phyloP scores from a whole-genome alignment of 2,888 invertebrate genomes.

The Pegoplata infirma region DNA sequence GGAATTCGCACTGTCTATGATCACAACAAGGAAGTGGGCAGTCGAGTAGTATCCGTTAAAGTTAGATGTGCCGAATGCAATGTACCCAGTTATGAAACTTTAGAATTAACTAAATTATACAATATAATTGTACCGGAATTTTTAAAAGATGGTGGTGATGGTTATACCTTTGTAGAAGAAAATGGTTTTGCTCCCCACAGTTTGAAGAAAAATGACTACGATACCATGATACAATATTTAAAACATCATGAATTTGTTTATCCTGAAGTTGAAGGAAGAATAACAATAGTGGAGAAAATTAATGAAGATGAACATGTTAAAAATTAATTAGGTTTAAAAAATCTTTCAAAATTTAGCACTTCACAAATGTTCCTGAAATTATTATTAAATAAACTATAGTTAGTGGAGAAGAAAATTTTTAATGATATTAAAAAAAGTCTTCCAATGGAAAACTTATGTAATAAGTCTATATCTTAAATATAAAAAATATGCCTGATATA shows the following conservation, averaged over 20 bases:
- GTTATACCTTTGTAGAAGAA: constrained; percentile 72
- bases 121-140: constrained; percentile 84
- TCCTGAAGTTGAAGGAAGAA: constrained; percentile 83
- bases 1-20: constrained; percentile 87
- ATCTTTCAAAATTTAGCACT: too few relatives aligned
- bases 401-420: too few relatives aligned
- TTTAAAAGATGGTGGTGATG: constrained; percentile 88
- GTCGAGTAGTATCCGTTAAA: constrained; percentile 82
- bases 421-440: too few relatives aligned
- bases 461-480: too few relatives aligned
- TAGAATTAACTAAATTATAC: constrained; percentile 82
- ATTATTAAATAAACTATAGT: too few relatives aligned
- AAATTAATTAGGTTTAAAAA: too few relatives aligned
- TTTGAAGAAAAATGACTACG: constrained; percentile 80
- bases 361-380: too few relatives aligned
- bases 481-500: too few relatives aligned
- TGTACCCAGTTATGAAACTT: constrained; percentile 80
- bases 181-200: constrained; percentile 56
- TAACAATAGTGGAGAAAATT: constrained; percentile 69
- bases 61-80: constrained; percentile 85
- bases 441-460: too few relatives aligned
- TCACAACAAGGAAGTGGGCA: constrained; percentile 80
- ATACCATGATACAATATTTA: constrained; percentile 81
- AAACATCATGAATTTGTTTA: constrained; percentile 81
- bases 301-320: too few relatives aligned